Evolutionary conservation across 2,113 vertebrate genomes (phyloP).

Genomic region (Synodontis membranacea): DNA sequence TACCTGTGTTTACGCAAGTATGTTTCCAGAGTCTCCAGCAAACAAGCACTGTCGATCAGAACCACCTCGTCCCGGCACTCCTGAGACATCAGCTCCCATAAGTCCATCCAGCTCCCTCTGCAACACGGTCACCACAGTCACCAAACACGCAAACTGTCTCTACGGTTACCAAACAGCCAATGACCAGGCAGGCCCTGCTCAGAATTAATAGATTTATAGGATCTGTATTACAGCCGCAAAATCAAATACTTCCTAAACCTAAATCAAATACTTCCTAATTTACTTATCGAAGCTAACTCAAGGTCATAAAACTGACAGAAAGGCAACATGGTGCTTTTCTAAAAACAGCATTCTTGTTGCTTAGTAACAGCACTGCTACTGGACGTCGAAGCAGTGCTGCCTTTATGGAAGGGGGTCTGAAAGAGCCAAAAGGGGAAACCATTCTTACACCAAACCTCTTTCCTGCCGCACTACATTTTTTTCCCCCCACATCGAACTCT

Average conservation of each 20-base stretch:
- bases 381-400: constrained; percentile 5
- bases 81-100: constrained; percentile 98
- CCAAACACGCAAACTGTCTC: not conserved
- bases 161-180: not conserved
- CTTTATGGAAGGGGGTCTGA: constrained; percentile 74
- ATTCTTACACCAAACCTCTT: constrained; percentile 77
- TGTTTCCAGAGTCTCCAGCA: constrained; percentile 92
- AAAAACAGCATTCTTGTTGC: not conserved
- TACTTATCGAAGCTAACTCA: not conserved
- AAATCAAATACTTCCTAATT: not conserved
- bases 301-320: not conserved
- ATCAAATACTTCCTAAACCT: not conserved
- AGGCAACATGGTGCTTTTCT: not conserved
- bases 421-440: constrained; percentile 74
- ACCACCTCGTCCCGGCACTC: constrained; percentile 97
- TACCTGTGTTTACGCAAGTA: constrained; percentile 96
- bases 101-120: constrained; percentile 98
- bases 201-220: not conserved
- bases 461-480: constrained; percentile 72
- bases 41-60: constrained; percentile 90
- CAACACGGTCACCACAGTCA: constrained; percentile 1
- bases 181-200: not conserved
- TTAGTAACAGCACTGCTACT: not conserved
- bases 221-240: not conserved
- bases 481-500: constrained; percentile 68